A percentile compares a stretch with the other conserved stretches of the same genome.
These are phyloP conservation scores for Amia ocellicauda DNA, from an alignment of 2,113 vertebrate species.

Conservation along the genomic window DNA sequence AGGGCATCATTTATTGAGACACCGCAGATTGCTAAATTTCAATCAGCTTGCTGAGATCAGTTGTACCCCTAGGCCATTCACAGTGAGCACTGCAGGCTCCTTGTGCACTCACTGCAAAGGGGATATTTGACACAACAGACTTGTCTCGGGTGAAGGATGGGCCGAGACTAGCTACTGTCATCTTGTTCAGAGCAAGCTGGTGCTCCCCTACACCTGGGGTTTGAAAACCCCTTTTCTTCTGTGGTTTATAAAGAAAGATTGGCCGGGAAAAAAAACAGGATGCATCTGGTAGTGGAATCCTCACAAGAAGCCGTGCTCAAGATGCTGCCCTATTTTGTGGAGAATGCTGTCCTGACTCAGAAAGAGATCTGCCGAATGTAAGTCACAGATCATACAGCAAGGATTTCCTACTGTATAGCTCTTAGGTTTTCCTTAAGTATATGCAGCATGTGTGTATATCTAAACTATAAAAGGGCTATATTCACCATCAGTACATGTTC, in stretches of 20 bases:
- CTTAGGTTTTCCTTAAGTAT: no score
- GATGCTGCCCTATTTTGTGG: conserved; percentile 69
- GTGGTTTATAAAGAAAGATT: conserved; percentile 3
- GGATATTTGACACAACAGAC: not conserved
- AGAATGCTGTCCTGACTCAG: conserved; percentile 65
- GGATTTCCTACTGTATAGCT: no score
- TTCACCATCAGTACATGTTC: no score
- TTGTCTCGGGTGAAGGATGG: not conserved
- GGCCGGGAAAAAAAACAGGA: conserved; percentile 44
- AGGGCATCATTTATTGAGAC: not conserved
- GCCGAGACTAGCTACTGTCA: not conserved
- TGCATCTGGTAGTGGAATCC: conserved; percentile 61
- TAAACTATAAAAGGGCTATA: no score
- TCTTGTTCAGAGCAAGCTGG: no score
- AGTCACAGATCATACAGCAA: conserved; percentile 35
- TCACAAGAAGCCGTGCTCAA: conserved; percentile 55
- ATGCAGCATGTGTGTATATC: no score
- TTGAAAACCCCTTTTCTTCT: conserved; percentile 11
- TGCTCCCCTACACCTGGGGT: not conserved
- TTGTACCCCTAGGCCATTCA: not conserved
- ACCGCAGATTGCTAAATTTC: not conserved
- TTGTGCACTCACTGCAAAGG: not conserved
- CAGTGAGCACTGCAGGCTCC: conserved; percentile 29
- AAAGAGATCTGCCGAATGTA: conserved; percentile 67
- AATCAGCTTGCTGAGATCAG: not conserved